phyloP scores from a whole-genome alignment of 2,888 invertebrate species.

The Ichneumoninae sp. region DNA sequence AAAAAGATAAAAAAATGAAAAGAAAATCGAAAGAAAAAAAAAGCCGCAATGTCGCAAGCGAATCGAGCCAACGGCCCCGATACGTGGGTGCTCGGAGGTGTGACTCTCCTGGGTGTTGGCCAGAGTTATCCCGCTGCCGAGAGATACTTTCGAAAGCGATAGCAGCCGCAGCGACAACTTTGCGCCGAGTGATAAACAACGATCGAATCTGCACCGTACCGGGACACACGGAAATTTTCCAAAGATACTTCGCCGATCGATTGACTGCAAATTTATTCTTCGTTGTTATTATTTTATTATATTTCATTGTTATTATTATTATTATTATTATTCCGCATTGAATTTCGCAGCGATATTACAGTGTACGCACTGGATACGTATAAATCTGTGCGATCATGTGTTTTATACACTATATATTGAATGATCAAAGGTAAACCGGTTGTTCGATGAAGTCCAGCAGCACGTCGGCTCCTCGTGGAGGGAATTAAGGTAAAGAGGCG shows the following conservation, averaged over 20 bases:
- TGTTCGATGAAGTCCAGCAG: slow-evolving; percentile 70
- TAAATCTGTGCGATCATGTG: slow-evolving; percentile 72
- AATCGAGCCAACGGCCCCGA: slow-evolving; percentile 48
- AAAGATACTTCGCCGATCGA: slow-evolving; percentile 28
- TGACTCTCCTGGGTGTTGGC: slow-evolving; percentile 62
- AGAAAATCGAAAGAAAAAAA: background rate
- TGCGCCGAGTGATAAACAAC: slow-evolving; percentile 60
- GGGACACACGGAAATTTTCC: slow-evolving; percentile 67
- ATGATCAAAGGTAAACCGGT: slow-evolving; percentile 83
- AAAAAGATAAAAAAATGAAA: background rate
- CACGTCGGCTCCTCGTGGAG: slow-evolving; percentile 63
- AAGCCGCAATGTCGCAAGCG: slow-evolving; percentile 57
- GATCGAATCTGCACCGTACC: slow-evolving; percentile 20
- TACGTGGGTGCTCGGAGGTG: slow-evolving; percentile 64
- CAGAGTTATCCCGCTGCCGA: slow-evolving; percentile 46
- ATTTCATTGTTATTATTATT: background rate
- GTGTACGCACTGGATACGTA: slow-evolving; percentile 48
- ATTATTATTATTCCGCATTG: slow-evolving; percentile 20
- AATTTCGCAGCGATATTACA: slow-evolving; percentile 16
- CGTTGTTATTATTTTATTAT: slow-evolving; percentile 9
- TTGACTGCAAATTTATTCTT: background rate
- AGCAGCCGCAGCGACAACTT: slow-evolving; percentile 54
- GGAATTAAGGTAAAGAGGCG: slow-evolving; percentile 61
- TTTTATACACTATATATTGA: slow-evolving; percentile 75
- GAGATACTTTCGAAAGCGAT: slow-evolving; percentile 64